Evolutionary conservation across 2,113 vertebrate genomes (phyloP), one percentile per base, ranked within the genome.

Genomic region (Otolemur garnettii): DNA sequence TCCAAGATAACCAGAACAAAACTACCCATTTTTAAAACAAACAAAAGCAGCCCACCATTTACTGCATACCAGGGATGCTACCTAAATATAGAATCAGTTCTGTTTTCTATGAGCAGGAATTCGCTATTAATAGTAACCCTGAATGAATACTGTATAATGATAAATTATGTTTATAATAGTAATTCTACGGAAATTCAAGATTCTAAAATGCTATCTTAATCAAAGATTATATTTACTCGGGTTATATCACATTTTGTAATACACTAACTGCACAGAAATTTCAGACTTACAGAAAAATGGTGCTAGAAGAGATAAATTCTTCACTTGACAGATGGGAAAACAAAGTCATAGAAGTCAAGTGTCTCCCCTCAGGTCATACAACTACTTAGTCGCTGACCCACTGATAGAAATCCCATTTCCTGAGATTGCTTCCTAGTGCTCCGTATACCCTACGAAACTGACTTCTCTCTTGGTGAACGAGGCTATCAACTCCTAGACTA

Each of bases 301-400:
- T 50, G 30, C 18, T 62, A 75, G 53, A 93, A 71, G 60, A 90
- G 5, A 82, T 35, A 75, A 64, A 28, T 28, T 26, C n/a, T 62
- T 59, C 28, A 60, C 14, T 75, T 81, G 69, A 83, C 2, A 77
- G 35, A 78, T 7, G 13, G 15, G 38, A 55, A 90, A 87, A 35
- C 1, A 90, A 28, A 79, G 30, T 79, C 42, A 62, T 2, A 75
- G 78, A 79, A 68, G n/a, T 80, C 80, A 69, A 93, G 60, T 28
- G 55, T 11, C 9, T 91, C 0, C 2, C 59, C 14, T 75, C 50
- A 45, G 8, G 85, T 80, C 84, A 64, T 5, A 17, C n/a, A 84
- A 69, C 17, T 55, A 85, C 59, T 84, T 91, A 88, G 72, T 88
- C 85, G 89, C 84, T 62, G n/a, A 79, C 33, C 8, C 17, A 75